Base-by-base conservation (phyloP, 2,113 vertebrate genomes). In the Cheilinus undulatus region DNA sequence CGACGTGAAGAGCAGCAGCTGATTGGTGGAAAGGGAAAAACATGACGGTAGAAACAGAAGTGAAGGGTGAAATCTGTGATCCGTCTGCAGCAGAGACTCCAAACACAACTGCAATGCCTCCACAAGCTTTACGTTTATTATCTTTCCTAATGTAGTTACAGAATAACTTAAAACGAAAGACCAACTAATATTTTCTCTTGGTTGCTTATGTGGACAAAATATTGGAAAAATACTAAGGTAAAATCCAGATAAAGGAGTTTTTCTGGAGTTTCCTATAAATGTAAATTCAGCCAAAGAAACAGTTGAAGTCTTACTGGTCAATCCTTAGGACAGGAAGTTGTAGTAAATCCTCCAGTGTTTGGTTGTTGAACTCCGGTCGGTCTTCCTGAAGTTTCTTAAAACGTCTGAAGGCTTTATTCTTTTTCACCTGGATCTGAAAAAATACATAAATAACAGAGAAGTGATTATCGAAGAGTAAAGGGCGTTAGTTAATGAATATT, bases 341-440 rank as follows among this genome's bases (percentile, higher is more conserved):
- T 52, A 99, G 96, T 7, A 99, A 63, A 11, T 97, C 96, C 76
- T 97, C 96, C 4, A 99, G 93, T 28, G 62, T 86, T 14, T 73
- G 89, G 24, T 92, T 92, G 46, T 75, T 86, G 85, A 98, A 96
- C 74, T 98, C 95, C 2, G 95, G 94, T 49, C 97, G 93, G 11
- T 93, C 83, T 68, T 99, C 97, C 86, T 99, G 97, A 4, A 99
- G 95, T 53, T 86, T 94, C 84, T 96, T 96, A 61, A 97, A 98
- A 0, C 93, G 92, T 36, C 90, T 89, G 87, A 99, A 99, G 12
- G 91, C 85, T 76, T 95, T 97, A 67, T 93, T 99, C 86, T 95
- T 97, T 87, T 90, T 95, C 24, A 97, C 0, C 61, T 96, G 95
- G 34, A 93, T 85, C 97, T 99, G 69, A 46, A 59, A 59, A n/a